Base-by-base conservation (phyloP, 2,888 invertebrate genomes). In the Dynastes hyllus region DNA sequence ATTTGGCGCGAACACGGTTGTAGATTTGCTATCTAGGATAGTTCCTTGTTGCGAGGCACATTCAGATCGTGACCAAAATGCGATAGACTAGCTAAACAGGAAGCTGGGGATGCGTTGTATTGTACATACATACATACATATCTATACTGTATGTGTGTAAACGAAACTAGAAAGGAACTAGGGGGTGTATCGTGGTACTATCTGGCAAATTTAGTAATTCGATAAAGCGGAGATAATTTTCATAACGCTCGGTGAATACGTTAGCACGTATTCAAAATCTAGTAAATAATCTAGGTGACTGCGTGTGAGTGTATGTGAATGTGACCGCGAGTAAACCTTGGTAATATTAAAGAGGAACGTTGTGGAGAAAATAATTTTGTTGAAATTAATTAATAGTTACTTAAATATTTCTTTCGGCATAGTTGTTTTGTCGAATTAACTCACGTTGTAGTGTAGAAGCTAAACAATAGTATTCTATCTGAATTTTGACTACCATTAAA, bases 51-150 rank as follows among this genome's bases (percentile, higher is more conserved):
- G 29, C 51, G 11, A 51, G 50, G 51, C 16, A 29, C 11, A 51
- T 69, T 69, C 69, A 27, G 45, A 13, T 69, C 69, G 69, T 69
- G 69, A 69, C 69, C 69, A 51, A 69, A 69, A 69, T 69, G 51
- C 69, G 51, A 69, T 69, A 69, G 51, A 51, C 27, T 69, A 29
- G 63, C 29, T 63, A 69, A 50, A 69, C 27, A 27, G 27, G 27
- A 27, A 69, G 50, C 51, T 51, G 29, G 51, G 22, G 9, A n/a
- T 51, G 8, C 45, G 5, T 22, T 63, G 63, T 8, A 8, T 11
- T 8, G 45, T 45, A 45, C 45, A 8, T 11, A 45, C 11, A 45
- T 11, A 11, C 45, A 45, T 8, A 45, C 11, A 45, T 45, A 45
- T 11, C 8, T 45, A 45, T 8, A 8, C 11, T 11, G 45, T 45